Evolutionary conservation across 2,797 vertebrate genomes (phyloP), one percentile per base, ranked within the genome.

Genomic region (Lacerta agilis): DNA sequence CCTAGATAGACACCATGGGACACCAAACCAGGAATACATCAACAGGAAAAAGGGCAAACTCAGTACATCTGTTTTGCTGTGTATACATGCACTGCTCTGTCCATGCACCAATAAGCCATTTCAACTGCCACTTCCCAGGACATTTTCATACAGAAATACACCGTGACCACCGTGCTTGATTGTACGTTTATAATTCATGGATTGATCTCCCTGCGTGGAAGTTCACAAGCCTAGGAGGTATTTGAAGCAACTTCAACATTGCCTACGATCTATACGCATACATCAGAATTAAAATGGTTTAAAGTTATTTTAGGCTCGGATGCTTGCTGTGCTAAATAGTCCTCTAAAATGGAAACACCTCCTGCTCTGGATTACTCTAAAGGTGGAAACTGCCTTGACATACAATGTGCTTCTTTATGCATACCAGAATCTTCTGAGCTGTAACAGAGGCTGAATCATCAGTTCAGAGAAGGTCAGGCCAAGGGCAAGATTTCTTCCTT

Each of bases 271-370:
- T 43, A 23, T 45, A 15, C 29, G 10, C 83, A 38, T 2, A 17
- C 55, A 69, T 18, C 76, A 86, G 20, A 36, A 55, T n/a, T 78
- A 25, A 64, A 85, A 88, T 85, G 0, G 15, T 67, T 91, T 90
- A 15, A 36, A 41, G 13, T 41, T 81, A 7, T 75, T 91, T 92
- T 45, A 64, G 71, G 64, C 91, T 69, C 58, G 73, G 69, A 64
- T 86, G 89, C 86, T 20, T 89, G 82, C 73, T 79, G 36, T 38
- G 90, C 29, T 38, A 41, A 71, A 41, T 33, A 88, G 87, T 89
- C 72, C 66, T 85, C 88, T 86, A 75, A 93, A 86, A 83, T 36
- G 75, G 82, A 95, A 92, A 84, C 80, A 87, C 90, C 79, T 0
- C 0, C 69, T 61, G 33, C 67, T 72, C 76, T 87, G 85, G 87